Percentiles rank a stretch among this genome's conserved stretches.
Evolutionary conservation across 2,888 invertebrate species (phyloP).

Genomic region (Metellina segmentata): DNA sequence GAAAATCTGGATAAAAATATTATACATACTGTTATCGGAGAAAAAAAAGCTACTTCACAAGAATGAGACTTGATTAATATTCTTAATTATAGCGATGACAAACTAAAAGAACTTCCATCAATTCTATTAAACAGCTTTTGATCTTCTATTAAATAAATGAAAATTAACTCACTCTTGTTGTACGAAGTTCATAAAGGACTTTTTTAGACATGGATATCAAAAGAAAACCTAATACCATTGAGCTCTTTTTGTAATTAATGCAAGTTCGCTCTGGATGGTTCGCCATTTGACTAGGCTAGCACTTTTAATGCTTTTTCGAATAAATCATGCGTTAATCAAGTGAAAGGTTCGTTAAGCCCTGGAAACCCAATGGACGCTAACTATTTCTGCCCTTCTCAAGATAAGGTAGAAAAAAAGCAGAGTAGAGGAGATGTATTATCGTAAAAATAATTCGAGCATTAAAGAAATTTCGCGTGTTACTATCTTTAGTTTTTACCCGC

Average conservation of each 20-base stretch:
- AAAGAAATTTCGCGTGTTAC: neutral
- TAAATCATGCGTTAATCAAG: neutral
- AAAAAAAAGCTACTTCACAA: neutral
- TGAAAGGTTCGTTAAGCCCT: neutral
- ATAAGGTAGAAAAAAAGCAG: neutral
- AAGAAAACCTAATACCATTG: neutral
- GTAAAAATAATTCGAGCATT: neutral
- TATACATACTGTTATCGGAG: neutral
- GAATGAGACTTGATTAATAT: neutral
- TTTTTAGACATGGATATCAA: neutral
- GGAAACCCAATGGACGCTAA: neutral
- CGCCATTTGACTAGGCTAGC: neutral
- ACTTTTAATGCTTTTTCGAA: neutral
- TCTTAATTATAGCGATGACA: neutral
- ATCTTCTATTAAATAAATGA: neutral
- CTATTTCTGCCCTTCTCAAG: neutral
- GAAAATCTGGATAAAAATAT: neutral
- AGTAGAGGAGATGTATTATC: neutral
- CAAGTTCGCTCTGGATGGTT: neutral
- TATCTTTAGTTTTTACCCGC: neutral
- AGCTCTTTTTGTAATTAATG: no score
- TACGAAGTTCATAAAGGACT: neutral
- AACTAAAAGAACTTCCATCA: neutral
- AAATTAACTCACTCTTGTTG: neutral
- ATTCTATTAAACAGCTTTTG: neutral